A percentile compares a stretch with the other conserved stretches of the same genome.
Conservation (phyloP, 2,888 invertebrate species). For the Liodrosophila aerea region DNA sequence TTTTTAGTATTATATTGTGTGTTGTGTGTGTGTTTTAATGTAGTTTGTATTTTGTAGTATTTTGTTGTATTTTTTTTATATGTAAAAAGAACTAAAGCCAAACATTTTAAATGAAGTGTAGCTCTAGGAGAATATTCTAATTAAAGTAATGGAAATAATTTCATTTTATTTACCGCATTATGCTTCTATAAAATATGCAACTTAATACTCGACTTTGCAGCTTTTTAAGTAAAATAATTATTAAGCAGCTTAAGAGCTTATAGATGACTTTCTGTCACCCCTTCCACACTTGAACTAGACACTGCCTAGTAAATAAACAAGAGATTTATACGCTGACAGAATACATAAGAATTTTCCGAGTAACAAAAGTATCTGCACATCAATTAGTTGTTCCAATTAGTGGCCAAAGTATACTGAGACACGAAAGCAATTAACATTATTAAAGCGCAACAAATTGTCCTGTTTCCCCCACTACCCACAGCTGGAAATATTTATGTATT, state of each 20-base stretch:
- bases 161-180: too few relatives aligned
- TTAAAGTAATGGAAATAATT: too few relatives aligned
- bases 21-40: not conserved
- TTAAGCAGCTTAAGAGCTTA: too few relatives aligned
- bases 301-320: not conserved
- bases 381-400: slow-evolving; percentile 44
- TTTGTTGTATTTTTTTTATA: not conserved
- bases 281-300: not conserved
- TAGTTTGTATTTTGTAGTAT: not conserved
- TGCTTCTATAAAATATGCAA: too few relatives aligned
- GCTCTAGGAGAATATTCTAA: too few relatives aligned
- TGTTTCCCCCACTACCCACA: slow-evolving; percentile 1
- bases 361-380: slow-evolving; percentile 2
- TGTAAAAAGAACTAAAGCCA: too few relatives aligned
- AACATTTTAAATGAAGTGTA: too few relatives aligned
- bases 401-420: slow-evolving; percentile 10
- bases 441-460: slow-evolving; percentile 44
- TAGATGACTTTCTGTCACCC: too few relatives aligned
- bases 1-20: slow-evolving; percentile 1
- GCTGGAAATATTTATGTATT: slow-evolving; percentile 17
- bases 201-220: too few relatives aligned
- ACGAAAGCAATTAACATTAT: slow-evolving; percentile 59
- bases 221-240: too few relatives aligned
- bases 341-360: not conserved
- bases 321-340: not conserved